These are phyloP conservation scores for Drosophila nasuta DNA, from an alignment of 1,140 invertebrate genomes.

Conservation along the genomic window DNA sequence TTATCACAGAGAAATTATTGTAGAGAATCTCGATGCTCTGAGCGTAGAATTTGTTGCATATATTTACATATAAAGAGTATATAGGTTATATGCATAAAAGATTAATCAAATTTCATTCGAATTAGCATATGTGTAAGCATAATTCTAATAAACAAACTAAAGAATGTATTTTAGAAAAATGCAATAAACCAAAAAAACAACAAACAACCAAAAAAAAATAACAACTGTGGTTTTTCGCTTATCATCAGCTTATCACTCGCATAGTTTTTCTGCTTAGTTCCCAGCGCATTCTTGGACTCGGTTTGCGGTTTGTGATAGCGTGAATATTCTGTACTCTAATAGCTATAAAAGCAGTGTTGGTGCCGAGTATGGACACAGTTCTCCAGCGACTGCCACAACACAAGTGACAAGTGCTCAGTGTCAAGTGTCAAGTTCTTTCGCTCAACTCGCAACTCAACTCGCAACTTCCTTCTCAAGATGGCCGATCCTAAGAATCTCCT, in stretches of 20 bases:
- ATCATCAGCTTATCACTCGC: conserved; percentile 18
- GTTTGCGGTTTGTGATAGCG: conserved; percentile 86
- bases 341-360: conserved; percentile 27
- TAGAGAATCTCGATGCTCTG: conserved; percentile 48
- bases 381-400: conserved; percentile 10
- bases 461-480: conserved; percentile 46
- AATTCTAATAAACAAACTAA: conserved; percentile 56
- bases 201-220: conserved; percentile 13
- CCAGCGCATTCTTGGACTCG: conserved; percentile 11
- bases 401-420: too few relatives aligned
- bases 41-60: conserved; percentile 45
- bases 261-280: conserved; percentile 10
- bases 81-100: conserved; percentile 52
- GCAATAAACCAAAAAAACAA: conserved; percentile 35
- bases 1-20: conserved; percentile 38
- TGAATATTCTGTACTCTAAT: conserved; percentile 78
- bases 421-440: not conserved
- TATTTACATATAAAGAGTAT: conserved; percentile 21
- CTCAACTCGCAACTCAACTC: not conserved
- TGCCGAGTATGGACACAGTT: conserved; percentile 23
- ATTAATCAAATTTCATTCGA: conserved; percentile 75
- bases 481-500: conserved; percentile 84
- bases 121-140: conserved; percentile 56
- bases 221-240: conserved; percentile 35
- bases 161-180: conserved; percentile 80